These are phyloP conservation scores for Reinhardtius hippoglossoides DNA, from an alignment of 2,113 vertebrate genomes.

Conservation along the genomic window DNA sequence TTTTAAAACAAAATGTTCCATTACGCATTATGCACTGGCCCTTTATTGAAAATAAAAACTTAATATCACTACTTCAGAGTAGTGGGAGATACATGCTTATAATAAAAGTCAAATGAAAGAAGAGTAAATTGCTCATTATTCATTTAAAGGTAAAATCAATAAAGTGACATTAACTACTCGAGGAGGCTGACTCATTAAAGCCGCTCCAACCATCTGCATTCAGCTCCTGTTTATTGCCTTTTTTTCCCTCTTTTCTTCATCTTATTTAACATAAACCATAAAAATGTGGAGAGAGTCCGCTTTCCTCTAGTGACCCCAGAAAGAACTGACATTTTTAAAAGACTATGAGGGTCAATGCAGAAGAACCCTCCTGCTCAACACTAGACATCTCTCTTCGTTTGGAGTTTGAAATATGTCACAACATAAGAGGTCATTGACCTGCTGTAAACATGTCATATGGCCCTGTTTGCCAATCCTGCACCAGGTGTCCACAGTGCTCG, in stretches of 20 bases:
- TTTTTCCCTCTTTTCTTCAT: not conserved
- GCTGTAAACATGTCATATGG: conserved; percentile 23
- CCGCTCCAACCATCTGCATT: conserved; percentile 17
- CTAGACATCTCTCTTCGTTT: conserved; percentile 33
- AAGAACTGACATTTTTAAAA: conserved; percentile 28
- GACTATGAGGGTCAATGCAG: conserved; percentile 13
- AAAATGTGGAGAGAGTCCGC: conserved; percentile 20
- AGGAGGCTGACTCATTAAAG: conserved; percentile 42
- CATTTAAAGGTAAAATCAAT: conserved; percentile 59
- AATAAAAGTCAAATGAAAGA: conserved; percentile 44
- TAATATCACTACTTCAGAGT: not conserved
- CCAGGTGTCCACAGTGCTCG: conserved; percentile 21
- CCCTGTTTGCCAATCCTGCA: not conserved
- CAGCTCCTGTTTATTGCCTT: conserved; percentile 29
- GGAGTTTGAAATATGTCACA: conserved; percentile 12
- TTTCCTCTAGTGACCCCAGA: conserved; percentile 6
- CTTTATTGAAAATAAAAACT: conserved; percentile 10
- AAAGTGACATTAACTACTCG: conserved; percentile 32
- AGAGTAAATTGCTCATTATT: conserved; percentile 45
- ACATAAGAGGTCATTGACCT: not conserved
- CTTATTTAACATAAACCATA: conserved; percentile 31
- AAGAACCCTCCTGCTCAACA: not conserved
- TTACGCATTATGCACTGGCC: conserved; percentile 3
- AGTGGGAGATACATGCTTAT: conserved; percentile 29
- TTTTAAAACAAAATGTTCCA: not conserved